Percentiles rank a stretch among this genome's conserved stretches.
phyloP scores from a whole-genome alignment of 2,113 vertebrate species.

The Aspidoscelis tigris region DNA sequence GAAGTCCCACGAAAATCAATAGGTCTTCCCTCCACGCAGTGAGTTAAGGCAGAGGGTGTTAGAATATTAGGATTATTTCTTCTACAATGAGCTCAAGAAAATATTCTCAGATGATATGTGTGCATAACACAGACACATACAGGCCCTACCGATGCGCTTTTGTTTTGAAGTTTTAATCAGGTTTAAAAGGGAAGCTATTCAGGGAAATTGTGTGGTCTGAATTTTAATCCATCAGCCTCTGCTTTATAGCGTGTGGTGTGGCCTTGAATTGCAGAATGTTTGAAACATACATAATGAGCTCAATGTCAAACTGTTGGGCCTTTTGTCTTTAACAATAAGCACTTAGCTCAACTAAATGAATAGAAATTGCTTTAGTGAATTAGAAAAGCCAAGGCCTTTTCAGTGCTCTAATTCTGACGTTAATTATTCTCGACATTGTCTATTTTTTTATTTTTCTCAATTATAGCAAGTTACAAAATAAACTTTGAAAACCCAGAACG shows the following conservation, averaged over 20 bases:
- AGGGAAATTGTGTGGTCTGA: slow-evolving; percentile 68
- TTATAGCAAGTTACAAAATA: slow-evolving; percentile 56
- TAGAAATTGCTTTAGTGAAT: slow-evolving; percentile 92
- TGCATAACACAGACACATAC: slow-evolving; percentile 45
- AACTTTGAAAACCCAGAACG: slow-evolving; percentile 31
- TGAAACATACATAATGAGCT: slow-evolving; percentile 93
- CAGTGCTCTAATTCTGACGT: slow-evolving; percentile 58
- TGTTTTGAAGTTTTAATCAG: slow-evolving; percentile 75
- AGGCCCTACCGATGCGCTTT: slow-evolving; percentile 53
- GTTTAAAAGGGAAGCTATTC: slow-evolving; percentile 67
- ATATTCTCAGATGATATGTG: slow-evolving; percentile 42
- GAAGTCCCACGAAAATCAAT: slow-evolving; percentile 9
- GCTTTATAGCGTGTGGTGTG: slow-evolving; percentile 80
- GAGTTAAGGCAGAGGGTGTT: neutral
- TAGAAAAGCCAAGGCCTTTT: slow-evolving; percentile 84
- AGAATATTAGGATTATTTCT: slow-evolving; percentile 26
- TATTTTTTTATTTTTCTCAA: slow-evolving; percentile 63
- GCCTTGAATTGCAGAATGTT: slow-evolving; percentile 91
- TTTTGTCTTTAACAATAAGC: slow-evolving; percentile 92
- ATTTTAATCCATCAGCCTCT: slow-evolving; percentile 74
- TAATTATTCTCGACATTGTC: slow-evolving; percentile 71
- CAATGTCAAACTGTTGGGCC: slow-evolving; percentile 83
- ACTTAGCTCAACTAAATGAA: slow-evolving; percentile 92
- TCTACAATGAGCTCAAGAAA: slow-evolving; percentile 26
- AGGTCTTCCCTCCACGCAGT: slow-evolving; percentile 2